Percentiles rank a stretch among this genome's conserved stretches.
Evolutionary conservation across 2,888 invertebrate species (phyloP).

Genomic region (Rhagonycha lutea): DNA sequence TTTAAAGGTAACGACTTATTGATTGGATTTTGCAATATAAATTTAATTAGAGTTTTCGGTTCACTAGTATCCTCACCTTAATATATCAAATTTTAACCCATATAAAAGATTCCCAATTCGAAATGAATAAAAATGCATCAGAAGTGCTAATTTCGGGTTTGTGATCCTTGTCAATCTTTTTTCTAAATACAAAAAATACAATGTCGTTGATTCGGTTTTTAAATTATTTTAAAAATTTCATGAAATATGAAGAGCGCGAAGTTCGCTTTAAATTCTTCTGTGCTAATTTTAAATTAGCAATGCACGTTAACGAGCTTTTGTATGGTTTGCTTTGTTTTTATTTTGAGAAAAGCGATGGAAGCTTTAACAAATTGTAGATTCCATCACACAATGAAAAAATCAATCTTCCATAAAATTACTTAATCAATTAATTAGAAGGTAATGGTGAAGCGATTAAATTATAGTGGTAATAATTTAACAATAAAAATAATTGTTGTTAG

Average conservation of each 20-base stretch:
- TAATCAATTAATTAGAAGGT: neutral
- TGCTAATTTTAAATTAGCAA: too few species aligned
- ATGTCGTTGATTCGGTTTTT: neutral
- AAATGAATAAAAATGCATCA: neutral
- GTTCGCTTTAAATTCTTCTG: too few species aligned
- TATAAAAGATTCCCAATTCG: neutral
- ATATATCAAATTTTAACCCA: neutral
- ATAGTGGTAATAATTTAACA: slow-evolving; percentile 13
- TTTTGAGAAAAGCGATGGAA: neutral
- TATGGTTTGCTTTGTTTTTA: neutral
- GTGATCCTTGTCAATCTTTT: neutral
- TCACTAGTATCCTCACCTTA: neutral
- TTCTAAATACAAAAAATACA: too few species aligned
- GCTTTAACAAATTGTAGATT: neutral
- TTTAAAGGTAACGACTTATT: neutral
- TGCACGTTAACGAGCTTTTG: too few species aligned
- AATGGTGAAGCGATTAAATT: neutral
- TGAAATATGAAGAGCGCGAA: too few species aligned
- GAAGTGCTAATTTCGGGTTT: neutral
- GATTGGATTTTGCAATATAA: neutral
- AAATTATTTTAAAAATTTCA: neutral
- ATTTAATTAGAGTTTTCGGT: neutral
- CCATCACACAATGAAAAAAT: neutral
- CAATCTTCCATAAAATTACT: neutral
- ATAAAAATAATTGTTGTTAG: slow-evolving; percentile 29